A percentile compares a stretch with the other conserved stretches of the same genome.
Evolutionary conservation across 2,113 vertebrate species (phyloP).

Genomic region (Gnathonemus longibarbis): DNA sequence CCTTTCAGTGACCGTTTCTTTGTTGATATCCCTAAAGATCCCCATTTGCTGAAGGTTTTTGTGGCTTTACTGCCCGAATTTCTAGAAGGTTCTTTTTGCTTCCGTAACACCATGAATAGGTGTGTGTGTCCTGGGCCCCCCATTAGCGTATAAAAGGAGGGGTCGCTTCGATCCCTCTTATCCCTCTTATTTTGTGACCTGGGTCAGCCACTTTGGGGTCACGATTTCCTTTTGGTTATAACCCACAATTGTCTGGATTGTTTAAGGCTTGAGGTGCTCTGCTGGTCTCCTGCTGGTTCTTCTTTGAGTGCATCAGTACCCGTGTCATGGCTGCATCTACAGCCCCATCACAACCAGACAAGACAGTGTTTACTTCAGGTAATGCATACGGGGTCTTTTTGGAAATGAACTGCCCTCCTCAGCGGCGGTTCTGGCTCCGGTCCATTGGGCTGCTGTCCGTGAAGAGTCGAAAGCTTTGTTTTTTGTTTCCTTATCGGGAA

Average conservation of each 20-base stretch:
- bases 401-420: slow-evolving; percentile 18
- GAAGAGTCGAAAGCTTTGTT: slow-evolving; percentile 43
- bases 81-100: not conserved
- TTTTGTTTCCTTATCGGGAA: slow-evolving; percentile 53
- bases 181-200: slow-evolving; percentile 28
- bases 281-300: not conserved
- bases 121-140: not conserved
- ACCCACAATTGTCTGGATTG: slow-evolving; percentile 19
- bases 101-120: not conserved
- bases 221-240: slow-evolving; percentile 32
- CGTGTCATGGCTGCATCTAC: not conserved
- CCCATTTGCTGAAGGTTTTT: not conserved
- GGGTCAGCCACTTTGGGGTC: slow-evolving; percentile 27
- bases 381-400: not conserved
- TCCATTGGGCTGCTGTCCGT: slow-evolving; percentile 40
- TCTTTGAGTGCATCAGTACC: not conserved
- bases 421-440: slow-evolving; percentile 39
- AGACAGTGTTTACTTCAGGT: not conserved
- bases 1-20: not conserved
- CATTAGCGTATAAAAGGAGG: slow-evolving; percentile 33
- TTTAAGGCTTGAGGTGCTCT: slow-evolving; percentile 28
- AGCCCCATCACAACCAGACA: not conserved
- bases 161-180: not conserved
- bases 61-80: not conserved
- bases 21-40: not conserved